Conservation (phyloP, 2,113 vertebrate genomes). For the Plotosus lineatus region DNA sequence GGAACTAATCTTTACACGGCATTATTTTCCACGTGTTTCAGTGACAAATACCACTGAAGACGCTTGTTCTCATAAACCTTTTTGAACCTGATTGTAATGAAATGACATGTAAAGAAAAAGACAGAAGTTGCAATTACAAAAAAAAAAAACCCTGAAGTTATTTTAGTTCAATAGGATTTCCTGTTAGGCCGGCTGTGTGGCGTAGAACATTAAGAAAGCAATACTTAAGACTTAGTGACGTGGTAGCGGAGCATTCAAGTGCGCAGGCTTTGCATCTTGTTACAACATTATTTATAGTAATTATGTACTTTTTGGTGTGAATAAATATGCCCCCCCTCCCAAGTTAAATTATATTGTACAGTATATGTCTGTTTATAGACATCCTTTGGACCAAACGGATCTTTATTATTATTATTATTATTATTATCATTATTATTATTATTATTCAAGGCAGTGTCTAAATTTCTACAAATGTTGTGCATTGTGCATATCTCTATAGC, state of each 20-base stretch:
- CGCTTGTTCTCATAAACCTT: background rate
- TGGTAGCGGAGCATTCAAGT: constrained; percentile 14
- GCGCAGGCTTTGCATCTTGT: constrained; percentile 33
- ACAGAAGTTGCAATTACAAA: background rate
- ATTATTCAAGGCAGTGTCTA: constrained; percentile 23
- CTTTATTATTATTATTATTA: background rate
- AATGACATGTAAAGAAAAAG: background rate
- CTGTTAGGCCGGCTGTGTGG: constrained; percentile 10
- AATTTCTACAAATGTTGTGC: constrained; percentile 22
- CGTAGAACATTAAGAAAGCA: constrained; percentile 33
- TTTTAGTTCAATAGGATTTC: background rate
- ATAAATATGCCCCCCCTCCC: background rate
- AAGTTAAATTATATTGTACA: constrained; percentile 16
- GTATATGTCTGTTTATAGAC: constrained; percentile 1
- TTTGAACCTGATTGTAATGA: background rate
- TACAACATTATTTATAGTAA: constrained; percentile 12
- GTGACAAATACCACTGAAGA: background rate
- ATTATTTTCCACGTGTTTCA: constrained; percentile 30
- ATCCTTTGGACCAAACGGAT: constrained; percentile 35
- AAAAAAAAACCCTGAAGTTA: constrained; percentile 2
- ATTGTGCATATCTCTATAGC: constrained; percentile 34
- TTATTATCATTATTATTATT: background rate
- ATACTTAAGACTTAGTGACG: constrained; percentile 33
- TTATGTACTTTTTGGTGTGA: background rate
- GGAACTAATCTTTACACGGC: constrained; percentile 2